These are phyloP conservation scores for Manacus vitellinus DNA, from an alignment of 2,113 vertebrate species.

Conservation along the genomic window DNA sequence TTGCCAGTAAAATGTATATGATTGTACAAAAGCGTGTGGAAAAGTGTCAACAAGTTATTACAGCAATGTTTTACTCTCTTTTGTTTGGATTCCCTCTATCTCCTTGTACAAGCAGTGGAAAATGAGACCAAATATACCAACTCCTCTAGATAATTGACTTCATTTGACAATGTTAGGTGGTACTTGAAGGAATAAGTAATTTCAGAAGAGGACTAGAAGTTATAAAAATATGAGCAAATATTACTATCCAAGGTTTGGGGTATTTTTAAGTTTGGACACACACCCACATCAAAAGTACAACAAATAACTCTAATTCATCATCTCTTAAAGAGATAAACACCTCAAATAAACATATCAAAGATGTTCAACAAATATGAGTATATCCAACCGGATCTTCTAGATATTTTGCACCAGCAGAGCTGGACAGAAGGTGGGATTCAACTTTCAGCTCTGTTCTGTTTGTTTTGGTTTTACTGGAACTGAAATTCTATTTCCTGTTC, in stretches of 20 bases:
- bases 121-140: background rate
- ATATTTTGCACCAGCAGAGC: background rate
- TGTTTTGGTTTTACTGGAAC: background rate
- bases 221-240: background rate
- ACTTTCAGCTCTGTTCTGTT: background rate
- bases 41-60: fast-evolving
- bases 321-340: background rate
- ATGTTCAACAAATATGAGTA: background rate
- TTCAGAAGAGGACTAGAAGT: background rate
- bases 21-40: background rate
- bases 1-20: background rate
- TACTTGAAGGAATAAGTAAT: background rate
- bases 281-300: background rate
- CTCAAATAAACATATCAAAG: background rate
- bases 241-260: background rate
- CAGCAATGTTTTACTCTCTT: background rate
- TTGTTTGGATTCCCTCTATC: background rate
- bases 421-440: background rate
- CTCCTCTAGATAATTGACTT: background rate
- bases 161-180: background rate
- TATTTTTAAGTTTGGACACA: background rate
- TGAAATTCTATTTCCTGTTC: background rate
- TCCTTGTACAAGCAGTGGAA: background rate
- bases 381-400: background rate
- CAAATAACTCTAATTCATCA: background rate